Conservation (phyloP, 2,888 invertebrate species). For the Dendrolimus pini region DNA sequence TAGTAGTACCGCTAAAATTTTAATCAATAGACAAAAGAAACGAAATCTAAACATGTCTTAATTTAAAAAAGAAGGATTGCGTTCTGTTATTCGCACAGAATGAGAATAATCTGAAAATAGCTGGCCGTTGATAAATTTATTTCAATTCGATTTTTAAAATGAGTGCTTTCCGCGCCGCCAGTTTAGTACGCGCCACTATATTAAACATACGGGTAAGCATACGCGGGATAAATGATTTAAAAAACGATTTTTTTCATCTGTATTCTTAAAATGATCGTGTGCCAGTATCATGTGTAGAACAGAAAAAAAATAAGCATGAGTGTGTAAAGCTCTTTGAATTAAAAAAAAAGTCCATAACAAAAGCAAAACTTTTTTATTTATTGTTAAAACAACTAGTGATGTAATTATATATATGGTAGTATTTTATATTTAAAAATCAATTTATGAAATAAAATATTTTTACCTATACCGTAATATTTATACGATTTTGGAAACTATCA, state of each 20-base stretch:
- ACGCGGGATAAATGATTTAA: not conserved
- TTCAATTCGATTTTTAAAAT: constrained; percentile 29
- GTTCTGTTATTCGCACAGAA: constrained; percentile 15
- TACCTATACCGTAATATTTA: too few relatives aligned
- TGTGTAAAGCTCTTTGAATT: too few relatives aligned
- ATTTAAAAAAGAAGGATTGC: constrained; percentile 11
- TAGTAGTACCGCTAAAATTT: too few relatives aligned
- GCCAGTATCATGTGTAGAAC: too few relatives aligned
- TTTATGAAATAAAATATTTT: too few relatives aligned
- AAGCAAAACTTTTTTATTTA: too few relatives aligned
- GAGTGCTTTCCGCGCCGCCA: constrained; percentile 25
- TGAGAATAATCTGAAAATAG: constrained; percentile 30
- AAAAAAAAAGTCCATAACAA: too few relatives aligned
- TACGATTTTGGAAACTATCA: too few relatives aligned
- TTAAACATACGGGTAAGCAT: constrained; percentile 9
- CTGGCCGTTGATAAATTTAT: constrained; percentile 24
- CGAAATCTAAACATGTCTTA: not conserved
- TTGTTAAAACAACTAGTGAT: too few relatives aligned
- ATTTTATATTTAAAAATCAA: not conserved
- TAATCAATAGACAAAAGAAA: too few relatives aligned
- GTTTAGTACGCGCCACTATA: constrained; percentile 14
- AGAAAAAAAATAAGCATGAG: too few relatives aligned
- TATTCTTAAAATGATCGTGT: too few relatives aligned
- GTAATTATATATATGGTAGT: not conserved
- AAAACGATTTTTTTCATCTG: not conserved